phyloP scores from a whole-genome alignment of 2,113 vertebrate genomes.

The Dromaius novaehollandiae region DNA sequence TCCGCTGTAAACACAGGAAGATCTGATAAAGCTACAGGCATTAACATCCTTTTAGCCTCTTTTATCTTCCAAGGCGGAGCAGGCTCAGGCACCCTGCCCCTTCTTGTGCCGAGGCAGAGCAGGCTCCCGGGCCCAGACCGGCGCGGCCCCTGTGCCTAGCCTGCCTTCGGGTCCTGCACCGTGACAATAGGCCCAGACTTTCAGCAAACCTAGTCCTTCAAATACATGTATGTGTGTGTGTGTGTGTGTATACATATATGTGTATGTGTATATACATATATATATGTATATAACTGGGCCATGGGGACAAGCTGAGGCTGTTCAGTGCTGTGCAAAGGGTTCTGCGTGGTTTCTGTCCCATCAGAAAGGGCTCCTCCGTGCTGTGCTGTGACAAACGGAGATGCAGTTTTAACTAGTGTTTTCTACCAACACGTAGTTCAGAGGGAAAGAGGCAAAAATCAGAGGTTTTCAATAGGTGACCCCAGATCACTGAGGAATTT shows the following conservation, averaged over 20 bases:
- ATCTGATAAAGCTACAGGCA: fast-evolving
- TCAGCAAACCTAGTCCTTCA: not conserved
- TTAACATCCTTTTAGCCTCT: not conserved
- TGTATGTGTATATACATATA: fast-evolving
- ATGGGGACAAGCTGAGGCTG: too few species aligned
- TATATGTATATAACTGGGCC: not conserved
- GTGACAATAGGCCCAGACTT: not conserved
- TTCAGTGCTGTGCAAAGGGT: not conserved
- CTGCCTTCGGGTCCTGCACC: not conserved
- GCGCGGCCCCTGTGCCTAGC: not conserved
- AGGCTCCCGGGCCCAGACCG: not conserved
- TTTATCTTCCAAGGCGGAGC: not conserved
- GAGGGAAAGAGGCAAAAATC: not conserved
- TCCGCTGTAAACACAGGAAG: not conserved
- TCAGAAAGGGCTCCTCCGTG: not conserved
- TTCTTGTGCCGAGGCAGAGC: not conserved
- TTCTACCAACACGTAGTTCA: not conserved
- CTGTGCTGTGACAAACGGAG: not conserved
- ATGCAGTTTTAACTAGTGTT: not conserved
- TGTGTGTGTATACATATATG: too few species aligned
- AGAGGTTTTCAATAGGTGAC: not conserved
- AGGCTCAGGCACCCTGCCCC: not conserved
- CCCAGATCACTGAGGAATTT: not conserved
- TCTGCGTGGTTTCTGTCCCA: not conserved
- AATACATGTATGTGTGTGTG: not conserved